phyloP scores from a whole-genome alignment of 2,888 invertebrate species.

The Metacarcinus magister region DNA sequence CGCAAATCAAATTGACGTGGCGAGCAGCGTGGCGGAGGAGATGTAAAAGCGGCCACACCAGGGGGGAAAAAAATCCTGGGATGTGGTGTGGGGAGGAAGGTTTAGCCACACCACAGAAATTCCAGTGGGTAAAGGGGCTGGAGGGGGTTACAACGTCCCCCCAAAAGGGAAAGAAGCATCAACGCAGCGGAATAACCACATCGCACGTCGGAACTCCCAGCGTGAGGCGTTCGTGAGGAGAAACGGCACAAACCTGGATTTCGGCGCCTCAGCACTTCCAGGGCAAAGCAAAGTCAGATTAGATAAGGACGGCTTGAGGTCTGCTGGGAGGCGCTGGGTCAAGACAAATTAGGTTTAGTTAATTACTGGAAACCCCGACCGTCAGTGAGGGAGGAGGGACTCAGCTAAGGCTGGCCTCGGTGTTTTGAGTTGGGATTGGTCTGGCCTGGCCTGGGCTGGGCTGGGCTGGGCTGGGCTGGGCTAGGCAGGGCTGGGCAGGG shows the following conservation, averaged over 20 bases:
- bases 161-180: background rate
- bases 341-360: slow-evolving; percentile 41
- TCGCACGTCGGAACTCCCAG: background rate
- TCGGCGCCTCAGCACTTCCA: background rate
- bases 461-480: background rate
- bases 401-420: background rate
- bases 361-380: background rate
- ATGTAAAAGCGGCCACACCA: background rate
- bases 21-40: background rate
- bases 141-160: background rate
- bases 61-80: background rate
- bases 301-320: slow-evolving; percentile 5
- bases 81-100: background rate
- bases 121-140: background rate
- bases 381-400: background rate
- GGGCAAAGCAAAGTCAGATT: slow-evolving; percentile 21
- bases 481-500: background rate
- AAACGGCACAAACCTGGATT: background rate
- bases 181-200: background rate
- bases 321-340: background rate
- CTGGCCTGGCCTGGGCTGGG: background rate
- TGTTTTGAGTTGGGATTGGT: background rate
- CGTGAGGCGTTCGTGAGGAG: background rate
- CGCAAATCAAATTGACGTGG: background rate
- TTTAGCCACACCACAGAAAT: background rate